A percentile compares a stretch with the other conserved stretches of the same genome.
phyloP scores from a whole-genome alignment of 2,113 vertebrate genomes.

The Henicopernis longicauda region DNA sequence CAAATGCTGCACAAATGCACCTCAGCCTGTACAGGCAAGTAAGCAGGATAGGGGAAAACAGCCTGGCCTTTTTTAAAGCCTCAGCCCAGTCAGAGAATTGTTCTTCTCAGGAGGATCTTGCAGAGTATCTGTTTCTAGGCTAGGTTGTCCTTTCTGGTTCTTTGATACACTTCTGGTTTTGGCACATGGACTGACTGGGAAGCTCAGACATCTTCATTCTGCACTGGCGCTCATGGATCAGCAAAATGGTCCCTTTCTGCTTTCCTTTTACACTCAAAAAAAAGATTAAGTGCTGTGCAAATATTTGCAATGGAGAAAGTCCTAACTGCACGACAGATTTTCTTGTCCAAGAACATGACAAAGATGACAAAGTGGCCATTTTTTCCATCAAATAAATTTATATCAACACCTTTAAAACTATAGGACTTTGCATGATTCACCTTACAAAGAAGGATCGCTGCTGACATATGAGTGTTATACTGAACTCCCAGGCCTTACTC shows the following conservation, averaged over 20 bases:
- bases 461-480: not conserved
- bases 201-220: slow-evolving; percentile 10
- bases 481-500: not conserved
- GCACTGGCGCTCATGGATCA: not conserved
- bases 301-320: slow-evolving; percentile 2
- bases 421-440: not conserved
- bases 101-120: not conserved
- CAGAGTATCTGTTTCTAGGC: slow-evolving; percentile 52
- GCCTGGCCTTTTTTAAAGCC: slow-evolving; percentile 26
- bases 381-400: slow-evolving; percentile 14
- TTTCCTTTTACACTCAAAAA: not conserved
- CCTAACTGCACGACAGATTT: not conserved
- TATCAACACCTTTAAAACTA: not conserved
- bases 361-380: not conserved
- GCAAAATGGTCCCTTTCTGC: not conserved
- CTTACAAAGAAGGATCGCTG: not conserved
- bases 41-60: not conserved
- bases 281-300: not conserved
- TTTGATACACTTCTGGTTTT: slow-evolving; percentile 24
- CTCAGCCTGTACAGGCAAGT: slow-evolving; percentile 38
- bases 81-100: not conserved
- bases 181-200: not conserved
- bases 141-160: not conserved
- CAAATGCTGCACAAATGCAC: not conserved
- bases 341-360: not conserved